phyloP scores from a whole-genome alignment of 2,797 vertebrate genomes.

The Pteropus rufus region DNA sequence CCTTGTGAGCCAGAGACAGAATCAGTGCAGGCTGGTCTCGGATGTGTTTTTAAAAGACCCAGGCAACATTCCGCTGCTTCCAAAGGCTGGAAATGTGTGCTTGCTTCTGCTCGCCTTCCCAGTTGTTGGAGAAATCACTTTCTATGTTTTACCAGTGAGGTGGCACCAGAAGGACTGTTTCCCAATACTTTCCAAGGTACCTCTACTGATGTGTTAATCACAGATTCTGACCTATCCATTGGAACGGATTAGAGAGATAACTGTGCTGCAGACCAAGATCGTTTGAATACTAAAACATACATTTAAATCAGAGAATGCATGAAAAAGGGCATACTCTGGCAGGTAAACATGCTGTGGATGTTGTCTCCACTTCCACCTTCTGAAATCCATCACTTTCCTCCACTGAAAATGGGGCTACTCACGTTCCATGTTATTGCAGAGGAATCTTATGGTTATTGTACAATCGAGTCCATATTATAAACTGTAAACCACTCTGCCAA shows the following conservation, averaged over 20 bases:
- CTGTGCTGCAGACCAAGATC: neutral
- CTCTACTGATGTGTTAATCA: neutral
- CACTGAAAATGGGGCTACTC: neutral
- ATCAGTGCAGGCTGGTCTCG: neutral
- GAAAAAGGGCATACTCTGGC: neutral
- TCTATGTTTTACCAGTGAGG: neutral
- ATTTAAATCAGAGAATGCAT: neutral
- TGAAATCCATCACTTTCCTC: neutral
- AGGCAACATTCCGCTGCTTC: neutral
- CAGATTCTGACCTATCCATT: neutral
- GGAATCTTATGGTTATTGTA: neutral
- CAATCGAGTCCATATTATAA: neutral
- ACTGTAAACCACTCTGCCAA: neutral
- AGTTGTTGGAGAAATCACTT: neutral
- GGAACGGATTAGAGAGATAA: neutral
- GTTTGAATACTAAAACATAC: neutral
- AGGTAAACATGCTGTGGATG: neutral
- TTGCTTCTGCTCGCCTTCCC: neutral
- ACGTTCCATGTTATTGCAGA: rapidly evolving
- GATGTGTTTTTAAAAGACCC: neutral
- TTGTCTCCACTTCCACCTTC: neutral
- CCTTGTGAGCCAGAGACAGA: neutral
- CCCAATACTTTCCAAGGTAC: neutral
- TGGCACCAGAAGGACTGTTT: neutral
- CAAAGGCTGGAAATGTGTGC: neutral